phyloP scores from a whole-genome alignment of 2,113 vertebrate species.

The Cyanoliseus patagonus region DNA sequence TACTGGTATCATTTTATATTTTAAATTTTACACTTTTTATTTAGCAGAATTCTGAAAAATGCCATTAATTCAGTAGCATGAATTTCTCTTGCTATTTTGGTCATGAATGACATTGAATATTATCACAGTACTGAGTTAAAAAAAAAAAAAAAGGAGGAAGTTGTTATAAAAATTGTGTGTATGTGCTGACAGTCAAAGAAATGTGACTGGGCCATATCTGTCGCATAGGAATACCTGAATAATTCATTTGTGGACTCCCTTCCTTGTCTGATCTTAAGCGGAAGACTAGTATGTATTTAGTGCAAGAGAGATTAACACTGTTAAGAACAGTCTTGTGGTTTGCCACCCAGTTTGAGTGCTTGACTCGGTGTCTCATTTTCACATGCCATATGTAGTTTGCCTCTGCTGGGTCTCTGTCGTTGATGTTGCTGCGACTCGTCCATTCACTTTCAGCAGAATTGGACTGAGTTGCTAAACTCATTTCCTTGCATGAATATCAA shows the following conservation, averaged over 20 bases:
- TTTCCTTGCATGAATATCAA: slow-evolving; percentile 7
- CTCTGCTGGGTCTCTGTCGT: background rate
- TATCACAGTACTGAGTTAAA: background rate
- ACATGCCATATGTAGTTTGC: background rate
- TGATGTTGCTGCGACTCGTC: background rate
- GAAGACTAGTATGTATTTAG: background rate
- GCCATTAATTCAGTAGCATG: background rate
- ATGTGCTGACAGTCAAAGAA: background rate
- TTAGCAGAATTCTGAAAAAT: background rate
- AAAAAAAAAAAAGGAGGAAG: background rate
- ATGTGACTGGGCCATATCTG: background rate
- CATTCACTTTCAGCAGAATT: background rate
- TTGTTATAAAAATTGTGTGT: rapidly evolving
- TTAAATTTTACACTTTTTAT: background rate
- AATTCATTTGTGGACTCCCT: background rate
- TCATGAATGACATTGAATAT: background rate
- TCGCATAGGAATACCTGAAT: background rate
- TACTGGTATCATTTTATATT: background rate
- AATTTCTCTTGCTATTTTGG: background rate
- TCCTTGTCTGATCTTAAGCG: background rate
- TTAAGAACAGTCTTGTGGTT: background rate
- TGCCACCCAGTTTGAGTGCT: background rate
- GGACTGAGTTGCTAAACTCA: background rate
- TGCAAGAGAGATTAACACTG: background rate
- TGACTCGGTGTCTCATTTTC: background rate